Evolutionary conservation across 2,797 vertebrate species (phyloP), one percentile per base, ranked within the genome.

Genomic region (Todus mexicanus): DNA sequence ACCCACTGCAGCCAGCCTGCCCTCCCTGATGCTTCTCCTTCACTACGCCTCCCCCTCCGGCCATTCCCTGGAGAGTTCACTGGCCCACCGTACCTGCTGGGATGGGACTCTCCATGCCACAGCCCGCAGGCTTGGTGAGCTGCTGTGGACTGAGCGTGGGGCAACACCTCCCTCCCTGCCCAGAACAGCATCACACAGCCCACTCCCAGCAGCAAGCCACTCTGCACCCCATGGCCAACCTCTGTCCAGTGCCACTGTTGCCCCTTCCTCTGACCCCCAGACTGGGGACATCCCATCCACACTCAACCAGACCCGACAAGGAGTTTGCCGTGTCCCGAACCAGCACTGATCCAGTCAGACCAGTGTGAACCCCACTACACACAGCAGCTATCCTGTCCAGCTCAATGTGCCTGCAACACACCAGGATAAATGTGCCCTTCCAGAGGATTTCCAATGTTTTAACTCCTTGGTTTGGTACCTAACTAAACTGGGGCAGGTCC

Each of bases 261-360:
- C n/a, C 10, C 35, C 7, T 47, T 72, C 43, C 60, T 56, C 29
- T n/a, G 16, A 64, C n/a, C 47, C 12, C 31, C 40, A 27, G 12
- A 2, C 4, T 9, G 10, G 54, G 9, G 29, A 35, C 0, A 0
- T 40, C 15, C 17, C 1, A 2, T 45, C 38, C 10, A 12, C 1
- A 4, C 45, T 50, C 68, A 50, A 31, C 37, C 26, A 37, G 26
- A 14, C 17, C 37, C 51, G 8, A 22, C 8, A 7, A 11, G 7
- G 20, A 23, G 19, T 54, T 84, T 74, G 5, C 18, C 33, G 10
- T 57, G 22, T 47, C 27, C 54, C 2, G 1, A 15, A 66, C 8
- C 42, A 53, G 37, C n/a, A 50, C 1, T 3, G 33, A n/a, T 31
- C 21, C 45, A 43, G 12, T 35, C 12, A 48, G 37, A 54, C 12